Percentiles rank a stretch among this genome's conserved stretches.
phyloP scores from a whole-genome alignment of 53 echinoderm and acorn worm species.

The Paelopatides confundens region DNA sequence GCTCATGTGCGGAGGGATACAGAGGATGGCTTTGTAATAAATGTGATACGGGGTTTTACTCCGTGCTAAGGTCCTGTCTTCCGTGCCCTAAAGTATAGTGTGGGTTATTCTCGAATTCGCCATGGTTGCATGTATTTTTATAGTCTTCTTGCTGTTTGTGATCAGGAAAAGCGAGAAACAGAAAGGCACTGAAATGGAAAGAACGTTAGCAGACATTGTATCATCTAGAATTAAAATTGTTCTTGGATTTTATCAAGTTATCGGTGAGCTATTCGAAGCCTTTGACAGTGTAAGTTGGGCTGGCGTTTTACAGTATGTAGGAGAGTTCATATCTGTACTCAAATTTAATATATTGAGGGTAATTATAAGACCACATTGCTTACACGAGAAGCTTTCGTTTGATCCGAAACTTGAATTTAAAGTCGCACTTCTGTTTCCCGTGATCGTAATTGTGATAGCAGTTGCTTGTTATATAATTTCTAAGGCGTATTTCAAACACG shows the following conservation, averaged over 20 bases:
- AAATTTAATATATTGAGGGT: not conserved
- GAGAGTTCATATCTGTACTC: not conserved
- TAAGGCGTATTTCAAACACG: not conserved
- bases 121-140: not conserved
- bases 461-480: not conserved
- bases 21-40: not conserved
- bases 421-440: not conserved
- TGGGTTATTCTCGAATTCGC: not conserved
- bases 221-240: slow-evolving; percentile 21
- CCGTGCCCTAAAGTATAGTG: not conserved
- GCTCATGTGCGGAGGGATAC: not conserved
- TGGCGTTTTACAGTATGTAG: not conserved
- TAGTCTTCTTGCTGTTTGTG: not conserved
- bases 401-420: not conserved
- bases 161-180: no score
- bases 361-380: not conserved
- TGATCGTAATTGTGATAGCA: not conserved
- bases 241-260: not conserved
- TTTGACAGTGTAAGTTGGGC: not conserved
- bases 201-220: not conserved
- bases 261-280: not conserved
- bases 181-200: no score
- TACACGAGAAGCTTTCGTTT: not conserved
- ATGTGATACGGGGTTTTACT: not conserved
- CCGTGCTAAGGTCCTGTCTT: not conserved